A percentile compares a stretch with the other conserved stretches of the same genome.
Evolutionary conservation across 2,113 vertebrate genomes (phyloP).

Genomic region (Grallaria varia): DNA sequence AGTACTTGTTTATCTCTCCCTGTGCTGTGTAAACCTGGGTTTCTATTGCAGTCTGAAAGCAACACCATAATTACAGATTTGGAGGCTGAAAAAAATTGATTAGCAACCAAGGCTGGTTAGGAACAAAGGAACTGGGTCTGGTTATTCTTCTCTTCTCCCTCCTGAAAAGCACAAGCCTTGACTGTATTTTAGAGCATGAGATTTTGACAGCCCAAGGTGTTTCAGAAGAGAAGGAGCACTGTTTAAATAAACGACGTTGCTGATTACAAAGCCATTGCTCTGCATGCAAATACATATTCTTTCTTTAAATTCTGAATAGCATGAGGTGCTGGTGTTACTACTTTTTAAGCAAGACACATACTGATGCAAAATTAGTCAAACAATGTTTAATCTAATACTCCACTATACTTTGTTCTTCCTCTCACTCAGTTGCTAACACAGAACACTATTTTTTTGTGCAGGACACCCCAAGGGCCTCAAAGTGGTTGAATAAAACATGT

Average conservation of each 20-base stretch:
- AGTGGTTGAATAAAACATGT: slow-evolving; percentile 12
- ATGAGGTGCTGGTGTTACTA: background rate
- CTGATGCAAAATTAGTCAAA: background rate
- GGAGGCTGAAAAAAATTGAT: slow-evolving; percentile 33
- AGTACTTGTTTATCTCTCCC: slow-evolving; percentile 67
- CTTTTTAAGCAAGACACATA: background rate
- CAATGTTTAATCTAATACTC: background rate
- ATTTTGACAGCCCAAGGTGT: background rate
- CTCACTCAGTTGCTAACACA: background rate
- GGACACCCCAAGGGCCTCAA: background rate
- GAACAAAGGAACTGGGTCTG: slow-evolving; percentile 18
- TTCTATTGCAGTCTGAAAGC: slow-evolving; percentile 61
- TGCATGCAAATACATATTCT: background rate
- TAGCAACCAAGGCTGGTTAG: slow-evolving; percentile 6
- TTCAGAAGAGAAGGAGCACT: background rate
- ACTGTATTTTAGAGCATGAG: background rate
- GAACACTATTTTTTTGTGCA: background rate
- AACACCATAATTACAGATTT: slow-evolving; percentile 65
- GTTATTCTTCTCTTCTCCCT: slow-evolving; percentile 4
- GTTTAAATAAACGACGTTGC: background rate
- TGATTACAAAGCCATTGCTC: background rate
- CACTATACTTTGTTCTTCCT: background rate
- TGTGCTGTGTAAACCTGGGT: slow-evolving; percentile 66
- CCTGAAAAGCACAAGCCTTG: background rate
- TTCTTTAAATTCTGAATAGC: background rate